Base-by-base conservation (phyloP, 2,113 vertebrate species). In the Bothrops jararaca region DNA sequence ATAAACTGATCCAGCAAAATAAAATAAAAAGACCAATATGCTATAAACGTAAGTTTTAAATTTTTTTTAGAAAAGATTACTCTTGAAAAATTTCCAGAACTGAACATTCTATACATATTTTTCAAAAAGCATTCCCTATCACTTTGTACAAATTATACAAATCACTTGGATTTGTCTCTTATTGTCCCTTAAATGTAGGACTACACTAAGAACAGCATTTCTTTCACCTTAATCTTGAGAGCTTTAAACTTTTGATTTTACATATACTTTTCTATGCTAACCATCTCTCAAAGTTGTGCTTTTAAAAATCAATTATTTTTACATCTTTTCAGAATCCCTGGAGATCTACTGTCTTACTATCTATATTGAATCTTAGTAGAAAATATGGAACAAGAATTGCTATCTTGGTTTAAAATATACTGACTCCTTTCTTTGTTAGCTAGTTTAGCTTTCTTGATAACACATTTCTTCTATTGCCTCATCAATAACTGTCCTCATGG, bases 61-160 rank as follows among this genome's bases (percentile, higher is more conserved):
- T 2, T 34, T 34, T 34, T 34, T 74, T 34, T 34, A 74, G 64
- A 74, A 74, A 69, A 34, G 13, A 34, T 74, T n/a, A 74, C 64
- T 69, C 29, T 34, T 74, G 64, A 74, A 74, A 74, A 13, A 34
- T 74, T 34, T 34, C 13, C 5, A 80, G 34, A 80, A 80, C 18
- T 22, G 34, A 42, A 69, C 29, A 69, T 69, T 69, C 29, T 15
- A 69, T 60, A 60, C 93, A 89, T 2, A 89, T 89, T 94, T 91
- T 93, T 85, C 94, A 89, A 91, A 93, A n/a, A 93, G 85, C 87
- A 85, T 94, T 93, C 24, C 26, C n/a, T 10, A 88, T 89, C 91
- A 64, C 50, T 85, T 91, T 90, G 80, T 92, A 93, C 58, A 96
- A 95, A 94, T 94, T 74, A 91, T 90, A 92, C 42, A 34, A 94